phyloP scores from a whole-genome alignment of 1,140 invertebrate species.

The Drosophila bipectinata region DNA sequence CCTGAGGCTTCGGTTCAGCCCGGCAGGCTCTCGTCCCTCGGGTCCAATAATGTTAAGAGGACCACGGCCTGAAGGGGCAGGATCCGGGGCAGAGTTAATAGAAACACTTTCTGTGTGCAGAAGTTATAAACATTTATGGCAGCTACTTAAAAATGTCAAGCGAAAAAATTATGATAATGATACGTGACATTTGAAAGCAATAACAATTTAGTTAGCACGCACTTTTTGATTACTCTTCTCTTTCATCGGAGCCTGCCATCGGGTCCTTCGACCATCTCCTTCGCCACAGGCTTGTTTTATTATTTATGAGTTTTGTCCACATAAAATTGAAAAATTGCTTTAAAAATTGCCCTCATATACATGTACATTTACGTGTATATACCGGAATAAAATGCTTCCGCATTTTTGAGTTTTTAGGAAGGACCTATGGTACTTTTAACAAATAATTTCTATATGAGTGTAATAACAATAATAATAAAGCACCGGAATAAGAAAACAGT shows the following conservation, averaged over 20 bases:
- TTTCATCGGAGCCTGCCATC: conserved; percentile 23
- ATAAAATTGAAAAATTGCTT: conserved; percentile 79
- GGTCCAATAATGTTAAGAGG: conserved; percentile 69
- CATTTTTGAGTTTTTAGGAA: conserved; percentile 7
- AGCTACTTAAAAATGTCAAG: conserved; percentile 81
- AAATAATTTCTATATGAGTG: conserved; percentile 48
- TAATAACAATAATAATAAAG: conserved; percentile 74
- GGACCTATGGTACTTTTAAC: conserved; percentile 20
- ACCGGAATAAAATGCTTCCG: conserved; percentile 30
- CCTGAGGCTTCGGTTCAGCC: conserved; percentile 1
- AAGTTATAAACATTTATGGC: conserved; percentile 82
- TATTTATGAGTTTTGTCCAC: conserved; percentile 68
- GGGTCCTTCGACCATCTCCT: conserved; percentile 2
- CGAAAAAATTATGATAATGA: conserved; percentile 83
- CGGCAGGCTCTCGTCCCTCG: conserved; percentile 40
- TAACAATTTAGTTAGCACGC: conserved; percentile 81
- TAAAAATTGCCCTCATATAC: conserved; percentile 26
- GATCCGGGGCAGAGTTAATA: conserved; percentile 60
- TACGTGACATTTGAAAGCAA: conserved; percentile 82
- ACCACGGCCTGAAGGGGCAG: conserved; percentile 16
- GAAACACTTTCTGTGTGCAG: conserved; percentile 53
- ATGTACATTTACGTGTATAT: conserved; percentile 1
- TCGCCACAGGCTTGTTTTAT: conserved; percentile 30
- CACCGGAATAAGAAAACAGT: conserved; percentile 24
- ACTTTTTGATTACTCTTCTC: conserved; percentile 73